These are phyloP conservation scores for Embiotoca jacksoni DNA, from an alignment of 2,113 vertebrate genomes.

Conservation along the genomic window DNA sequence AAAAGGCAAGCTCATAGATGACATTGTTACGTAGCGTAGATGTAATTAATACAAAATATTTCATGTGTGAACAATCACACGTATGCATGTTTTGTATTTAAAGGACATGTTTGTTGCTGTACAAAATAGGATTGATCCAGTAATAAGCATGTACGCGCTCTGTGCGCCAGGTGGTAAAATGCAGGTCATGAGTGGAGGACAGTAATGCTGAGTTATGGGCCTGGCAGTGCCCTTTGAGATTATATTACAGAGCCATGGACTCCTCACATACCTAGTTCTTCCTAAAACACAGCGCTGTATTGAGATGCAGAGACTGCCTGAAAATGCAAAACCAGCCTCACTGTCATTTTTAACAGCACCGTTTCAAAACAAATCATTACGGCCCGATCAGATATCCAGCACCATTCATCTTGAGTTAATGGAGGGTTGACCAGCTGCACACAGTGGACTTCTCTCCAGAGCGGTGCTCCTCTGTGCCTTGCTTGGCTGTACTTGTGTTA, in stretches of 20 bases:
- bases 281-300: conserved; percentile 5
- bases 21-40: too few relatives aligned
- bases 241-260: conserved; percentile 42
- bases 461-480: conserved; percentile 6
- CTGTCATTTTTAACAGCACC: conserved; percentile 23
- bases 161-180: conserved; percentile 25
- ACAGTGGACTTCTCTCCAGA: conserved; percentile 28
- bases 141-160: conserved; percentile 1
- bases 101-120: background rate
- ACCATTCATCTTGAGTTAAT: conserved; percentile 38
- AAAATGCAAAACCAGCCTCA: conserved; percentile 14
- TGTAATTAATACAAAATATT: too few relatives aligned
- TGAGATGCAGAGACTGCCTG: conserved; percentile 2
- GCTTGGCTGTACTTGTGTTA: conserved; percentile 18
- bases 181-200: conserved; percentile 44
- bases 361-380: conserved; percentile 35
- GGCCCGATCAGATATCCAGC: conserved; percentile 31
- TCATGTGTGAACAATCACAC: too few relatives aligned
- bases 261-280: conserved; percentile 33
- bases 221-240: conserved; percentile 35
- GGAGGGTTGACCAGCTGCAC: conserved; percentile 26
- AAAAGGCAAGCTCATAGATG: background rate
- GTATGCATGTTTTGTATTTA: background rate
- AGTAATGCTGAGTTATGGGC: conserved; percentile 55
- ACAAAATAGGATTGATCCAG: background rate